phyloP scores from a whole-genome alignment of 2,113 vertebrate genomes.

The Hyperopisus bebe region DNA sequence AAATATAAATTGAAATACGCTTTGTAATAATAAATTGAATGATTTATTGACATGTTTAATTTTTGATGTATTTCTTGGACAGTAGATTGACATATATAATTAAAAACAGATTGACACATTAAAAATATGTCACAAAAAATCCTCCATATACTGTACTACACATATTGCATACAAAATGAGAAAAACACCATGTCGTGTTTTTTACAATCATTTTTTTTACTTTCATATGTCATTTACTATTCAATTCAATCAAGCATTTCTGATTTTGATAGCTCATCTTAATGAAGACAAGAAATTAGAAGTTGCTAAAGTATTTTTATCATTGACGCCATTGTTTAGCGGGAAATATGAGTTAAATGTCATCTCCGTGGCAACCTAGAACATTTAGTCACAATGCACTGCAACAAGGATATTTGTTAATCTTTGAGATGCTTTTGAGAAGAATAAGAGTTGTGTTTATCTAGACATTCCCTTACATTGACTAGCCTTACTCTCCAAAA shows the following conservation, averaged over 20 bases:
- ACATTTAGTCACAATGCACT: background rate
- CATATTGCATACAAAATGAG: background rate
- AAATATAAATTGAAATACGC: too few relatives aligned
- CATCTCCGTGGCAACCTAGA: background rate
- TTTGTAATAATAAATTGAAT: too few relatives aligned
- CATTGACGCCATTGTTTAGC: background rate
- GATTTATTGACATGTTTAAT: too few relatives aligned
- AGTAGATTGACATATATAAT: too few relatives aligned
- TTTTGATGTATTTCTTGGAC: too few relatives aligned
- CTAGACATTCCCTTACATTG: background rate
- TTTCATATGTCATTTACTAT: background rate
- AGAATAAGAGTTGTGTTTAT: background rate
- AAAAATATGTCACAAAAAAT: too few relatives aligned
- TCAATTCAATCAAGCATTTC: background rate
- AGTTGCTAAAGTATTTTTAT: background rate
- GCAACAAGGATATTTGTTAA: background rate
- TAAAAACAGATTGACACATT: too few relatives aligned
- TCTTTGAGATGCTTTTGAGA: background rate
- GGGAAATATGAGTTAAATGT: background rate
- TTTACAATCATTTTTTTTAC: background rate
- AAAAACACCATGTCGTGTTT: background rate
- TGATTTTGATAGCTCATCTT: background rate
- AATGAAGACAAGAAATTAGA: background rate
- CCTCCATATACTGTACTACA: background rate
- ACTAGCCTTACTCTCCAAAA: background rate